These are phyloP conservation scores for Myrmecobius fasciatus DNA, from an alignment of 2,113 vertebrate species.

Conservation along the genomic window DNA sequence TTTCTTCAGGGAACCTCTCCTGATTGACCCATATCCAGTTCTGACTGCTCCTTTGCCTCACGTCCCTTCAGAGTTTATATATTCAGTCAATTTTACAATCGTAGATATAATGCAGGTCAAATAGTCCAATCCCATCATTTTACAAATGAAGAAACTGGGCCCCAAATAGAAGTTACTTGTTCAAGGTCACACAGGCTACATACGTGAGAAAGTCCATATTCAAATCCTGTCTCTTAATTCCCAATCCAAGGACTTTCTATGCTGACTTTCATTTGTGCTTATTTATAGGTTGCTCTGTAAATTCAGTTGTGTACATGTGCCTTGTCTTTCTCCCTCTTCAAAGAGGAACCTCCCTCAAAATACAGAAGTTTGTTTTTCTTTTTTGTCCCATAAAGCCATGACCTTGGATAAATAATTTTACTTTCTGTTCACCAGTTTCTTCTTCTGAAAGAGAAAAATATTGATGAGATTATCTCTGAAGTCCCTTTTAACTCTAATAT, in stretches of 20 bases:
- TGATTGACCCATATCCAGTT: neutral
- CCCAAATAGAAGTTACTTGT: neutral
- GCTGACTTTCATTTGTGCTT: neutral
- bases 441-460: neutral
- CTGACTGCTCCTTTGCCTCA: neutral
- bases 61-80: neutral
- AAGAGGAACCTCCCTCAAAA: neutral
- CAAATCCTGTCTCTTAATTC: neutral
- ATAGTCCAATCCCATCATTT: neutral
- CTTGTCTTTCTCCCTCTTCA: neutral
- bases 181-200: neutral
- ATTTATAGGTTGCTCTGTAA: neutral
- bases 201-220: neutral
- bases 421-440: neutral
- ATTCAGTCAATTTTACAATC: neutral
- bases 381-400: neutral
- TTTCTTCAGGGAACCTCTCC: neutral
- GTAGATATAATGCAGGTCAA: neutral
- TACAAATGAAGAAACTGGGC: neutral
- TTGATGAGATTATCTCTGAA: neutral
- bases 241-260: neutral
- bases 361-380: neutral
- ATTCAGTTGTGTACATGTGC: neutral
- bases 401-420: neutral
- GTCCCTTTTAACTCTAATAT: neutral